These are phyloP conservation scores for Spialia ferax DNA, from an alignment of 2,888 invertebrate genomes.

Conservation along the genomic window DNA sequence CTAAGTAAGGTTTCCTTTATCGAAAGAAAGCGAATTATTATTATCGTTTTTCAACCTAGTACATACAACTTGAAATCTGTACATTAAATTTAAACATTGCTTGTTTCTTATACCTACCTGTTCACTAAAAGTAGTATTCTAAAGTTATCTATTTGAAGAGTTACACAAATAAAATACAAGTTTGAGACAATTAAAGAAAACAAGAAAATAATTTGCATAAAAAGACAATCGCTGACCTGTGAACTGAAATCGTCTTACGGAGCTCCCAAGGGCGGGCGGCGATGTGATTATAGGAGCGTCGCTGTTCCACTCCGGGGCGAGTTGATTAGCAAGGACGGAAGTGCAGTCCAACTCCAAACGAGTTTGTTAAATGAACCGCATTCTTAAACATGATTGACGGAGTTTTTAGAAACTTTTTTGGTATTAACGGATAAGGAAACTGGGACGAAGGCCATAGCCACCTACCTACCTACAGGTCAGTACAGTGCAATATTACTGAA, in stretches of 20 bases:
- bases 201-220: conserved; percentile 20
- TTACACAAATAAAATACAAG: background rate
- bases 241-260: conserved; percentile 23
- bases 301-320: background rate
- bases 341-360: conserved; percentile 1
- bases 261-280: conserved; percentile 24
- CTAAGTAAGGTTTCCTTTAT: background rate
- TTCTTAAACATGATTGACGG: no score
- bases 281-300: conserved; percentile 20
- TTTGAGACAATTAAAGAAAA: conserved; percentile 5
- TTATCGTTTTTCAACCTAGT: no score
- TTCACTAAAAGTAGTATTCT: background rate
- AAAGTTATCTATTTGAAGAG: background rate
- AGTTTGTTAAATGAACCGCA: background rate
- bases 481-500: no score
- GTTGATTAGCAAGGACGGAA: conserved; percentile 8
- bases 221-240: conserved; percentile 35
- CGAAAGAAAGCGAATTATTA: no score
- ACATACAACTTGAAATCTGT: background rate
- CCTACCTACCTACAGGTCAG: no score
- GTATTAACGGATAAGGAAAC: no score
- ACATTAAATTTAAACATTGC: background rate
- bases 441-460: no score
- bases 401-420: no score
- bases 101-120: background rate